phyloP scores from a whole-genome alignment of 2,888 invertebrate genomes.

The Patella caerulea region DNA sequence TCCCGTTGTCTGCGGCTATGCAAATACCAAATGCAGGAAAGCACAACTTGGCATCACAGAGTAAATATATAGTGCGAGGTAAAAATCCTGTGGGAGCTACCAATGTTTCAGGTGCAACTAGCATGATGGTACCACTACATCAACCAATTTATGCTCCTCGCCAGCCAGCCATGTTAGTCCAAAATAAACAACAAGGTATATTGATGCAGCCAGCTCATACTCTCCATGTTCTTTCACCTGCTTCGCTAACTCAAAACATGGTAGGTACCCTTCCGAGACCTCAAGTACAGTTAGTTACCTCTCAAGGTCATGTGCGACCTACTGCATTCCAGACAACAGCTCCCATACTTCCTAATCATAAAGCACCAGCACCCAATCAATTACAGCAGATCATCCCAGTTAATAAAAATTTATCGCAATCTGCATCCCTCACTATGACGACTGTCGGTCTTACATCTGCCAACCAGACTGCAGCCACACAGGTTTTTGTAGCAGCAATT shows the following conservation, averaged over 20 bases:
- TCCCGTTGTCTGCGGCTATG: not conserved
- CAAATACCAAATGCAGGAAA: not conserved
- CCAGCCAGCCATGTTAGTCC: conserved; percentile 13
- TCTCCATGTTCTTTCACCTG: not conserved
- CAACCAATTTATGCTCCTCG: not conserved
- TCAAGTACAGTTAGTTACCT: not conserved
- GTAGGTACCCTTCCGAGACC: not conserved
- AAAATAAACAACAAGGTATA: conserved; percentile 2
- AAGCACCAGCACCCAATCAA: not conserved
- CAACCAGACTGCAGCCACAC: not conserved
- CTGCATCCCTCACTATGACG: not conserved
- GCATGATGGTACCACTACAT: conserved; percentile 2
- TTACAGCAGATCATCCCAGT: not conserved
- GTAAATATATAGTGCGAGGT: not conserved
- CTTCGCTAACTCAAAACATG: not conserved
- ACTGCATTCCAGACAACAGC: conserved; percentile 1
- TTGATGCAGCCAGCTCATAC: conserved; percentile 5
- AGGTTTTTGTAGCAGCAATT: not conserved
- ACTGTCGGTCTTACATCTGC: not conserved
- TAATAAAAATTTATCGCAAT: not conserved
- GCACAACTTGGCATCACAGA: not conserved
- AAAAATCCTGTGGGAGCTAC: not conserved
- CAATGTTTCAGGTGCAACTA: conserved; percentile 9
- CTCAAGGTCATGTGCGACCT: not conserved
- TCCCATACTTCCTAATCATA: not conserved